phyloP scores from a whole-genome alignment of 1,140 invertebrate genomes.

The Zophobas morio region DNA sequence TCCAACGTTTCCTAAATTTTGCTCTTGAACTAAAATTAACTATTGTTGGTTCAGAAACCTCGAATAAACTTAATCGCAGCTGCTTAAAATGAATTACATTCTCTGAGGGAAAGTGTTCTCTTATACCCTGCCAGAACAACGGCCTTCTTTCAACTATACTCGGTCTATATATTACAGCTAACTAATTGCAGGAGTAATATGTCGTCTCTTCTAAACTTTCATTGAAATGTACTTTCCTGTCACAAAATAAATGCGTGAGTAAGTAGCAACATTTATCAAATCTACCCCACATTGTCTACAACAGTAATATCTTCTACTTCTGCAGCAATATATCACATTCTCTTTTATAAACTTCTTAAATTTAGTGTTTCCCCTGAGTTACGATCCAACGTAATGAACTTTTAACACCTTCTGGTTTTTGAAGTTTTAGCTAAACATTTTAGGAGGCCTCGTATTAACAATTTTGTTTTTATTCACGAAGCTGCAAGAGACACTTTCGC shows the following conservation, averaged over 20 bases:
- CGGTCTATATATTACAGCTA: neutral
- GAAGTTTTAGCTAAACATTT: no score
- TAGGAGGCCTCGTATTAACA: no score
- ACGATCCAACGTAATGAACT: neutral
- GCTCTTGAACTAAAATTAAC: neutral
- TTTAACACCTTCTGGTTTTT: neutral
- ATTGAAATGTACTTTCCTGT: constrained; percentile 24
- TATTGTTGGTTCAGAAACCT: neutral
- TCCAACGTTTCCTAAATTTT: neutral
- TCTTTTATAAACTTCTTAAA: constrained; percentile 11
- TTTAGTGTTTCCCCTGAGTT: neutral
- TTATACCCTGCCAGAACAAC: neutral
- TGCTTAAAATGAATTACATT: constrained; percentile 9
- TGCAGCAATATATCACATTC: neutral
- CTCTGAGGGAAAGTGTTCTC: neutral
- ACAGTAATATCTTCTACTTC: neutral
- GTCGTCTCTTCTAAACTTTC: constrained; percentile 6
- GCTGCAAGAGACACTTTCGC: no score
- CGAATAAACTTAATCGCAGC: constrained; percentile 6
- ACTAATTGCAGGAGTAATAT: constrained; percentile 19
- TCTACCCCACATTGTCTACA: constrained; percentile 2
- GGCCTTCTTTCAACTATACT: constrained; percentile 10
- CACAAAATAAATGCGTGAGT: neutral
- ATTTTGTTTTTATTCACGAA: no score
- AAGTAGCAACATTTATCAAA: constrained; percentile 8